Evolutionary conservation across 2,797 vertebrate genomes (phyloP).

Genomic region (Danio choprae): DNA sequence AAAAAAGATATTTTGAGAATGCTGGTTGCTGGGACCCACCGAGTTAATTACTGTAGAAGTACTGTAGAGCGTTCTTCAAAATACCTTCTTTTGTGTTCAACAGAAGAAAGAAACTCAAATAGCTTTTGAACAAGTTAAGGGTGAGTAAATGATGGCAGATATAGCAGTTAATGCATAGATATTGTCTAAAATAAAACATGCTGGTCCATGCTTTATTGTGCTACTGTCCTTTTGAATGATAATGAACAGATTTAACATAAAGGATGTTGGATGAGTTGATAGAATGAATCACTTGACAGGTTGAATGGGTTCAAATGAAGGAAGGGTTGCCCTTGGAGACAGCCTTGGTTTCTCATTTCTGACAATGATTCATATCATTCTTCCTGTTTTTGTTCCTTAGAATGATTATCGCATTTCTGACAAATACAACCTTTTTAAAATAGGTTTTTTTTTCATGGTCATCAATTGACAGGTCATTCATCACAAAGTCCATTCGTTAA

Average conservation of each 20-base stretch:
- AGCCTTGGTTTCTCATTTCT: conserved; percentile 11
- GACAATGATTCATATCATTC: not conserved
- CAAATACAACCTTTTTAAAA: not conserved
- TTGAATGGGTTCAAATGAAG: conserved; percentile 21
- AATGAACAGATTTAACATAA: not conserved
- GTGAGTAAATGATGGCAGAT: not conserved
- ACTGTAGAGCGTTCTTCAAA: no score
- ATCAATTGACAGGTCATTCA: not conserved
- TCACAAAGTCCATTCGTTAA: no score
- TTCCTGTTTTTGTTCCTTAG: conserved; percentile 2
- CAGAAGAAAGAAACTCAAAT: no score
- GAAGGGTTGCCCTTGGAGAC: conserved; percentile 23
- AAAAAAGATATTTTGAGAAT: no score
- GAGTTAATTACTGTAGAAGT: no score
- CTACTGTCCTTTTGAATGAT: conserved; percentile 8
- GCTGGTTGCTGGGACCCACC: no score
- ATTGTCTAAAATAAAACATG: conserved; percentile 16
- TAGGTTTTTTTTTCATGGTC: not conserved
- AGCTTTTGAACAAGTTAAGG: no score
- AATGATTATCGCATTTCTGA: not conserved
- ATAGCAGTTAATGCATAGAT: not conserved
- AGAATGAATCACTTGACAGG: not conserved
- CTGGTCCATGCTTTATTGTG: not conserved
- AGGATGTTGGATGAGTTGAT: not conserved
- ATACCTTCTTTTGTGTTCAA: no score